Evolutionary conservation across 2,113 vertebrate genomes (phyloP).

Genomic region (Notiomystis cincta): DNA sequence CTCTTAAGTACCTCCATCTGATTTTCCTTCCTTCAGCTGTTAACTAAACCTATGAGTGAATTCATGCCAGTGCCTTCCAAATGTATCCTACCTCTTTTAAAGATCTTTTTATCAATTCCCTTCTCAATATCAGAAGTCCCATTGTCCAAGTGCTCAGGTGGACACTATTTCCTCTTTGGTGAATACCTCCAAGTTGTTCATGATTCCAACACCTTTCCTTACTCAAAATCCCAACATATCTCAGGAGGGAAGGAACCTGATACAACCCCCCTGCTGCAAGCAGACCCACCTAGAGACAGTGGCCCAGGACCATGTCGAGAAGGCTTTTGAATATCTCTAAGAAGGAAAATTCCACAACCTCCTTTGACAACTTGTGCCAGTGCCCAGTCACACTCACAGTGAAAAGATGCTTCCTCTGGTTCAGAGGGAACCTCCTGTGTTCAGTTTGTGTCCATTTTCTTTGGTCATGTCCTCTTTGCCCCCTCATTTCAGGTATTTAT

Average conservation of each 20-base stretch:
- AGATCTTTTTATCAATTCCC: neutral
- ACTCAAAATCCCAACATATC: neutral
- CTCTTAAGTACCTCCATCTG: neutral
- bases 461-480: neutral
- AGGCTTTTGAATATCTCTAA: neutral
- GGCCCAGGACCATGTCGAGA: neutral
- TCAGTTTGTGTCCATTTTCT: neutral
- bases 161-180: neutral
- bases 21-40: neutral
- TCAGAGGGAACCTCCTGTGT: neutral
- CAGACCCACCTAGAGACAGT: neutral
- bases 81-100: neutral
- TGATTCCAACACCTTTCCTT: neutral
- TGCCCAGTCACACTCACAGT: neutral
- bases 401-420: neutral
- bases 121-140: neutral
- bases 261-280: neutral
- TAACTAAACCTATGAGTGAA: neutral
- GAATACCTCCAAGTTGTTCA: neutral
- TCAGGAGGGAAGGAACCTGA: neutral
- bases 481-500: neutral
- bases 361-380: fast-evolving
- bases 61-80: neutral
- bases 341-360: neutral
- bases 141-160: neutral